phyloP scores from a whole-genome alignment of 2,888 invertebrate species.

The Mimumesa dahlbomi region DNA sequence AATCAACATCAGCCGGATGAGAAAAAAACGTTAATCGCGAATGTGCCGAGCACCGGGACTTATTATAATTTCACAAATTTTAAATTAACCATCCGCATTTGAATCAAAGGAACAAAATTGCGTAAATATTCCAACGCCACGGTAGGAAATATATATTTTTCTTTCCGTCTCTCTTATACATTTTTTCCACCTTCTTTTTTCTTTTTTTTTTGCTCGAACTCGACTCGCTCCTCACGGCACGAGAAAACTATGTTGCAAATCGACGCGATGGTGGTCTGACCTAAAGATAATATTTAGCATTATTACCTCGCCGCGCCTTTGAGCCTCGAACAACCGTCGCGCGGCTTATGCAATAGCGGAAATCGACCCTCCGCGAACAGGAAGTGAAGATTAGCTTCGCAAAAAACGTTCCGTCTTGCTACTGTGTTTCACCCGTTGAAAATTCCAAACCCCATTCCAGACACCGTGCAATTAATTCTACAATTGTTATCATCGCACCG shows the following conservation, averaged over 20 bases:
- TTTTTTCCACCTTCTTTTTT: neutral
- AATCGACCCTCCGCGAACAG: conserved; percentile 54
- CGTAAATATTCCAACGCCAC: conserved; percentile 28
- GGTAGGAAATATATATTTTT: no score
- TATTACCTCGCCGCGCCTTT: conserved; percentile 50
- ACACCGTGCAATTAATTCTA: no score
- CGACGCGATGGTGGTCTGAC: conserved; percentile 36
- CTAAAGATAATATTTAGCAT: conserved; percentile 56
- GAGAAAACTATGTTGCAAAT: conserved; percentile 15
- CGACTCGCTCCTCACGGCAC: neutral
- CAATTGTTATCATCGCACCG: no score
- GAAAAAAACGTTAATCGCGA: conserved; percentile 31
- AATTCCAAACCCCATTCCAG: no score
- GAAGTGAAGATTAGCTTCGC: conserved; percentile 58
- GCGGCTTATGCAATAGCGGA: conserved; percentile 60
- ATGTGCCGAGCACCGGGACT: neutral
- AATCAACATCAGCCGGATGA: conserved; percentile 42
- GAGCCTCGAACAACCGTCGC: conserved; percentile 30
- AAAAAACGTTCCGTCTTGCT: no score
- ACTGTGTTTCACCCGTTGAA: no score
- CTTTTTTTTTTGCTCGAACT: neutral
- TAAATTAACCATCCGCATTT: conserved; percentile 24
- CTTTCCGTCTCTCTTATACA: neutral
- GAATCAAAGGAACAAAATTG: conserved; percentile 28
- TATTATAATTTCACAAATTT: conserved; percentile 38